Conservation (phyloP, 2,113 vertebrate species). For the Periophthalmodon schlosseri region DNA sequence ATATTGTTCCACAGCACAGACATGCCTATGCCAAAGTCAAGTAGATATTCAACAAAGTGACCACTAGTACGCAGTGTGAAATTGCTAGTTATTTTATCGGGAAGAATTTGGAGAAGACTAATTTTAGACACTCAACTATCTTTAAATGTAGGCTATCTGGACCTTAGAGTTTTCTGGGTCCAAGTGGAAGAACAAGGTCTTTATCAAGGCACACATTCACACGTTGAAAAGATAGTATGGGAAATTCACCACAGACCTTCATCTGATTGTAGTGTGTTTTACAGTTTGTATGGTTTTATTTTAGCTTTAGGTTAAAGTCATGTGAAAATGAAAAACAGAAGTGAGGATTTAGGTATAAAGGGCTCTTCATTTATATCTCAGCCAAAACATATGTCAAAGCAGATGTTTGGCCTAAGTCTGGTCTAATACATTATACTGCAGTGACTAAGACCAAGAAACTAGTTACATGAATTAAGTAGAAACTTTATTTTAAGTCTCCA, state of each 20-base stretch:
- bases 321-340: slow-evolving; percentile 7
- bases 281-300: slow-evolving; percentile 8
- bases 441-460: neutral
- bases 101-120: slow-evolving; percentile 57
- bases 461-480: neutral
- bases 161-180: slow-evolving; percentile 18
- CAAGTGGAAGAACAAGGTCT: slow-evolving; percentile 45
- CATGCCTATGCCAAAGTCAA: neutral
- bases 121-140: slow-evolving; percentile 67
- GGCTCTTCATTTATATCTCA: slow-evolving; percentile 4
- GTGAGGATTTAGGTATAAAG: slow-evolving; percentile 3
- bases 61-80: slow-evolving; percentile 48
- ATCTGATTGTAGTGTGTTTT: neutral
- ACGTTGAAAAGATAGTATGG: slow-evolving; percentile 42
- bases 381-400: neutral
- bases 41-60: slow-evolving; percentile 48
- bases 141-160: slow-evolving; percentile 55
- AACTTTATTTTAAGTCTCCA: neutral
- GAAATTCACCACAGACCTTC: slow-evolving; percentile 22
- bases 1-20: neutral
- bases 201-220: slow-evolving; percentile 63
- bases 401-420: slow-evolving; percentile 1
- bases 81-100: slow-evolving; percentile 51
- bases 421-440: neutral
- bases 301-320: slow-evolving; percentile 6